These are phyloP conservation scores for Meloidogyne floridensis DNA, from an alignment of 1,140 invertebrate genomes.

Conservation along the genomic window DNA sequence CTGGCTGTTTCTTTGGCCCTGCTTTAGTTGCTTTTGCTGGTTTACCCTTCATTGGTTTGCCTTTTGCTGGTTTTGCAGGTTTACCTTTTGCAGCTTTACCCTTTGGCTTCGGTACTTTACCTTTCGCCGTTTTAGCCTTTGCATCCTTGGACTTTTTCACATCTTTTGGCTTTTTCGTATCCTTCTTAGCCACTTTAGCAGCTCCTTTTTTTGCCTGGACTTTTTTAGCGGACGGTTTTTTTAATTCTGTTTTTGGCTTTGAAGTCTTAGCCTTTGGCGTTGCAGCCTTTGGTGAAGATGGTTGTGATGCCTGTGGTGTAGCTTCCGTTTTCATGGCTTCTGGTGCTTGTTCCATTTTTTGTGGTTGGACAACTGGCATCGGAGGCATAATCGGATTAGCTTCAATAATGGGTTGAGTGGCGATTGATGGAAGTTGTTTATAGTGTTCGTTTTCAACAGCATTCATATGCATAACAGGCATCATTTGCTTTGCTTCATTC, in stretches of 20 bases:
- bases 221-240: not conserved
- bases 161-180: not conserved
- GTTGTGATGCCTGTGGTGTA: not conserved
- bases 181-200: not conserved
- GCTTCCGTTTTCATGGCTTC: not conserved
- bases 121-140: not conserved
- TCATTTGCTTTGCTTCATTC: not conserved
- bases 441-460: not conserved
- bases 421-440: too few species aligned
- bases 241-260: not conserved
- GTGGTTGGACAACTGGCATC: not conserved
- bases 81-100: not conserved
- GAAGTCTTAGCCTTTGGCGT: not conserved
- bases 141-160: not conserved
- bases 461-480: not conserved
- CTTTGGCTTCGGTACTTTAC: not conserved
- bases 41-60: not conserved
- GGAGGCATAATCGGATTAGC: not conserved
- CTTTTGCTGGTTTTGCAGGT: not conserved
- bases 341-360: not conserved
- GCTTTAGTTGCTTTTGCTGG: not conserved
- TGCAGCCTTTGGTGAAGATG: not conserved
- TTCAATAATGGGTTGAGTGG: too few species aligned
- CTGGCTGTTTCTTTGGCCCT: not conserved
- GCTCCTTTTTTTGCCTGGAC: not conserved